Evolutionary conservation across 2,888 invertebrate genomes (phyloP), one percentile per base, ranked within the genome.

Genomic region (Ophion costatus): DNA sequence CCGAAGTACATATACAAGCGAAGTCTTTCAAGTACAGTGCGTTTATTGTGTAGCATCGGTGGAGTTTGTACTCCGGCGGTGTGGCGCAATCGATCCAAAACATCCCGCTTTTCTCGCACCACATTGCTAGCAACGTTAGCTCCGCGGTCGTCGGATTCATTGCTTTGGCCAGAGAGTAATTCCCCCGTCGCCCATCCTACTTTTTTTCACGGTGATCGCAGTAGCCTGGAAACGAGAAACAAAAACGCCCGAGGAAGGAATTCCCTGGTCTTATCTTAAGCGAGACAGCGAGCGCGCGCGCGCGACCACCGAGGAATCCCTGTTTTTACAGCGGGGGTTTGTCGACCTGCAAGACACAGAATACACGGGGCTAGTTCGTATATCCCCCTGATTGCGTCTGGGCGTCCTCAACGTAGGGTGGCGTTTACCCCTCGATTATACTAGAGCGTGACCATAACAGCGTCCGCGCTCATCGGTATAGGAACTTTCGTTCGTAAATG

Each of bases 401-500:
- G 57, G 57, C 59, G 29, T 61, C 38, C 63, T 74, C 63, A 42
- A 22, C 51, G 74, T 33, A 71, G 83, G 79, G 63, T 73, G 20
- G 81, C 81, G 77, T 84, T 84, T 83, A 74, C 56, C 75, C 83
- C 64, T 45, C 59, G 66, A n/a, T 63, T 57, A 29, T 74, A 73
- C 59, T 70, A 74, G 64, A 51, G 51, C 7, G 51, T 45, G 29
- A 38, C 42, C 61, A 57, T 83, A 85, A 85, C 85, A 84, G 73
- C 84, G 17, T 51, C 17, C 51, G 2, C 17, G 14, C 5, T 51
- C 51, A 51, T 87, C 61, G 67, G 70, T 64, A 63, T 70, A 81
- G 82, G 81, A 87, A 87, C 79, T 81, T 81, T 81, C 66, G 67
- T 87, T 85, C 86, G 88, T 88, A 89, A 89, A 90, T 89, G 90